Base-by-base conservation (phyloP, 2,888 invertebrate species). In the Osmoderma eremita region DNA sequence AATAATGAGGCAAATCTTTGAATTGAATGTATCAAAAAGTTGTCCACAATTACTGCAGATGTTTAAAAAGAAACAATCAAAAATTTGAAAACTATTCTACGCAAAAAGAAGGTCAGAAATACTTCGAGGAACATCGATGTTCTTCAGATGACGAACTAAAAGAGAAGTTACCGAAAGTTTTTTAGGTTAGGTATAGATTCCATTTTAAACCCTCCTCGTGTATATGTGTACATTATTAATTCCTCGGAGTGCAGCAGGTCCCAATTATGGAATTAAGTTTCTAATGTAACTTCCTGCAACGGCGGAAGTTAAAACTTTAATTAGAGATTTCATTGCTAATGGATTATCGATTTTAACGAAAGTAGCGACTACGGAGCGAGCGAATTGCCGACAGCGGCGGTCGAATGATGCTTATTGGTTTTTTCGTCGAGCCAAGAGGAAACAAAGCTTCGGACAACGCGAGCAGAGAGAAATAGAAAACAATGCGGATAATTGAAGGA, bases 221-320 rank as follows among this genome's bases (percentile, higher is more conserved):
- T n/a, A n/a, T n/a, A n/a, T n/a, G 38, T 38, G 38, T 53, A 53
- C 38, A 38, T 53, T 38, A 53, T 53, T 53, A 53, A 53, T 38
- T 0, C 10, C 18, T 38, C 10, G 20, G 20, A 38, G 39, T 38
- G 15, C 38, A 38, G 38, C 17, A n/a, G 10, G 38, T 38, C 17
- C 53, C 53, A 38, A 53, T 53, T 53, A 53, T 20, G 38, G 38
- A 39, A 53, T 53, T 38, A 53, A 53, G 18, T 38, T 53, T 53
- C 38, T 53, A 53, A 53, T 53, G 53, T 39, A 53, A 53, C 53
- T 53, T 53, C 53, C 53, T 53, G 53, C 53, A 53, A 53, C 17
- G 8, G 53, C 53, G 53, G 53, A 53, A 53, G 36, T 53, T 53
- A 53, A 17, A 53, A 53, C 53, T 53, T 53, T 53, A 36, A 53